Base-by-base conservation (phyloP, 2,888 invertebrate genomes). In the Carcina quercana region DNA sequence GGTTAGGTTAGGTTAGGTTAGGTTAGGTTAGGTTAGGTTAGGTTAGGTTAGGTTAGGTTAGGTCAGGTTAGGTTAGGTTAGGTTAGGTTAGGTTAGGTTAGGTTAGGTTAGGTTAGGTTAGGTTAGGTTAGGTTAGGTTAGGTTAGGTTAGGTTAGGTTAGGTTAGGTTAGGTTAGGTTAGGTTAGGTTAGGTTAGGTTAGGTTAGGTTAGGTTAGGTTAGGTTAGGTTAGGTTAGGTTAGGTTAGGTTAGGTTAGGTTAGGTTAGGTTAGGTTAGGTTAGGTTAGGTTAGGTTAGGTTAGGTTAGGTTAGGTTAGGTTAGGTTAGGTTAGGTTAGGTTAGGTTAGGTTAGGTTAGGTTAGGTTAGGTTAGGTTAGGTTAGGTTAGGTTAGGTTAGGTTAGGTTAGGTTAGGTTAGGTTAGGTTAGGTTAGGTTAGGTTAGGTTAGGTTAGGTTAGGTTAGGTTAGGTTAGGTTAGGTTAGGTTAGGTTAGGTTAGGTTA, bases 21-120 rank as follows among this genome's bases (percentile, higher is more conserved):
- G 29, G 22, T 22, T 29, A 22, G 29, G 21, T 22, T 21, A 22
- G 29, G 29, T 26, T 26, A 26, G 15, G n/a, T 25, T 25, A 25
- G 25, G 25, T 25, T 25, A 25, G 25, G 25, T 25, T 25, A 25
- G 25, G 34, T 37, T 30, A 32, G 38, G 38, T 38, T 38, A 41
- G 41, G 41, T 42, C 37, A 37, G 42, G 37, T 42, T 42, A 42
- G 40, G 39, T 39, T 39, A 37, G 42, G 38, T 42, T 42, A 42
- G 42, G 41, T 42, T 38, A 37, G 42, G 36, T 42, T 42, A 42
- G 42, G 42, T 42, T 42, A 35, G 38, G 41, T 41, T 42, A 42
- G 42, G 42, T 42, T 42, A 34, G 37, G 42, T 37, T 32, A 37
- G 35, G 35, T 32, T 33, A 35, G 38, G 35, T 38, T 38, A 36